Percentiles rank a stretch among this genome's conserved stretches.
These are phyloP conservation scores for Ctenomys sociabilis DNA, from an alignment of 2,113 vertebrate species.

Conservation along the genomic window DNA sequence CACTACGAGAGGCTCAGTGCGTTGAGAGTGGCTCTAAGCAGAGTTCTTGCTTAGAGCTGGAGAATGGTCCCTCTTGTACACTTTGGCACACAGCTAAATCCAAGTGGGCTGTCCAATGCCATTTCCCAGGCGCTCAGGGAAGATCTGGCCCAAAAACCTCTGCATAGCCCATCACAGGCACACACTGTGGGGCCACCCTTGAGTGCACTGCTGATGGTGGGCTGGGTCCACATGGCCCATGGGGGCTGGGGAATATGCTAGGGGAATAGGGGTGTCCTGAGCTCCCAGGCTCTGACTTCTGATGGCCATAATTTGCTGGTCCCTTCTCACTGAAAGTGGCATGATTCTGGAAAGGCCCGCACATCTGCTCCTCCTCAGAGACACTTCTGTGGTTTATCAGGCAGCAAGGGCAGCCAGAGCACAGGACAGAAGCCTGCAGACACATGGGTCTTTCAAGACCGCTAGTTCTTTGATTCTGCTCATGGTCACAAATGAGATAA, in stretches of 20 bases:
- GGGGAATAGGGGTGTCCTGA: accelerated
- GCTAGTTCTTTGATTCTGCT: background rate
- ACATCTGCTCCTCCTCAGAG: background rate
- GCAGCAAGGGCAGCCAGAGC: background rate
- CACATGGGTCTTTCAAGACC: background rate
- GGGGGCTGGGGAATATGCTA: accelerated
- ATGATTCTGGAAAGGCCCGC: background rate
- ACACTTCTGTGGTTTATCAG: background rate
- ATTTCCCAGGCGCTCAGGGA: background rate
- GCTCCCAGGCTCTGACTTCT: background rate
- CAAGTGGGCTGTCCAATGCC: background rate
- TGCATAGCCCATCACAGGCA: too few species aligned
- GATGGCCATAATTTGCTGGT: background rate
- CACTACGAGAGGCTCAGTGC: background rate
- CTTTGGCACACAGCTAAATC: accelerated
- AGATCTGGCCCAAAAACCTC: background rate
- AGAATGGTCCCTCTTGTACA: accelerated
- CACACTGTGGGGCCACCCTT: accelerated
- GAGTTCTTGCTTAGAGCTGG: background rate
- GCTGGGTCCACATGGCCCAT: accelerated
- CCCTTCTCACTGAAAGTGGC: background rate
- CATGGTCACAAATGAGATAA: background rate
- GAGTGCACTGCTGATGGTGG: accelerated
- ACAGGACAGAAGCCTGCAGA: background rate
- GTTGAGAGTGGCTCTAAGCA: background rate